These are phyloP conservation scores for Geotrupes spiniger DNA, from an alignment of 2,888 invertebrate genomes.

Conservation along the genomic window DNA sequence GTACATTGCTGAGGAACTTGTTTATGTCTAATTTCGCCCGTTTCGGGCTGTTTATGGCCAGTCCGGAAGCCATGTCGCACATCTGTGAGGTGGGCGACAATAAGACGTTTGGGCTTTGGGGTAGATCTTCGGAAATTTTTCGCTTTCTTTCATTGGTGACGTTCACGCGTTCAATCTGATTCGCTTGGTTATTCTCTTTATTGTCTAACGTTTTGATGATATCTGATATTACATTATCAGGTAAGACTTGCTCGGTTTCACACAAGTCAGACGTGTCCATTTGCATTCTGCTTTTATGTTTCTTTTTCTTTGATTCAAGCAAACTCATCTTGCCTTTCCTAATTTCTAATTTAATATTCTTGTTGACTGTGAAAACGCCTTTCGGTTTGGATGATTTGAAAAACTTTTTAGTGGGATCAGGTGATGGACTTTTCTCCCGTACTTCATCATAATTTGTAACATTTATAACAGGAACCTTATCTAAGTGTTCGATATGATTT, in stretches of 20 bases:
- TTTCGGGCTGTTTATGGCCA: constrained; percentile 52
- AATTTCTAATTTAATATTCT: constrained; percentile 46
- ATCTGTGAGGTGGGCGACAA: constrained; percentile 55
- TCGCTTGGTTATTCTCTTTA: constrained; percentile 42
- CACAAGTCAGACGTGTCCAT: constrained; percentile 36
- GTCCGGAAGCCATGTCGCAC: constrained; percentile 52
- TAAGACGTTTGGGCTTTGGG: constrained; percentile 31
- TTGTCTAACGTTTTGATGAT: constrained; percentile 44
- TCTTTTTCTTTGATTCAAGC: constrained; percentile 23
- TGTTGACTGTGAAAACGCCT: constrained; percentile 44
- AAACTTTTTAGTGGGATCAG: constrained; percentile 44
- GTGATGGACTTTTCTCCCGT: too few relatives aligned
- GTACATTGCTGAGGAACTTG: constrained; percentile 33
- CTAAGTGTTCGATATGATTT: too few relatives aligned
- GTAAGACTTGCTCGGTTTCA: background rate
- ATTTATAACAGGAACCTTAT: background rate
- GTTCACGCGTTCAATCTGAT: constrained; percentile 14
- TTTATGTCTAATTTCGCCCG: constrained; percentile 41
- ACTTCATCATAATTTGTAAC: background rate
- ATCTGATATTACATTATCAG: background rate
- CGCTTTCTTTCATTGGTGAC: constrained; percentile 11
- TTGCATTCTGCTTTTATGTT: constrained; percentile 21
- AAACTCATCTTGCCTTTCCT: constrained; percentile 41
- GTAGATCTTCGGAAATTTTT: constrained; percentile 14
- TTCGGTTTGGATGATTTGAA: constrained; percentile 47